Evolutionary conservation across 1,140 invertebrate species (phyloP), one percentile per base, ranked within the genome.

Genomic region (Drosophila mayri): DNA sequence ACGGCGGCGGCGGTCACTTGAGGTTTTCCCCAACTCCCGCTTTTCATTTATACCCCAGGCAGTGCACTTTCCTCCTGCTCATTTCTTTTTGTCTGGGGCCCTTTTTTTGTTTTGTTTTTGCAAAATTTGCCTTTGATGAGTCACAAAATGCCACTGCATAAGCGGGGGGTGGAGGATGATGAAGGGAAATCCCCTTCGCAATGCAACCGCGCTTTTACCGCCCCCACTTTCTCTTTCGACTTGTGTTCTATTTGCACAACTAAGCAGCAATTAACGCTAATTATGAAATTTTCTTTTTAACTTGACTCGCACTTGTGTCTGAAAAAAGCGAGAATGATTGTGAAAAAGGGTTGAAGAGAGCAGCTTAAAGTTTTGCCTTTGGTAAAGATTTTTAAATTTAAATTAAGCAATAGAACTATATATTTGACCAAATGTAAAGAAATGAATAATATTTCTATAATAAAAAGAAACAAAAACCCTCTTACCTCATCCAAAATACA

Each of bases 241-340:
- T 40, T 44, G 44, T 32, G 75, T 79, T 79, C 76, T 78, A 78
- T 72, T 79, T 79, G 75, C 76, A 64, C 75, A 79, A 79, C 65
- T 78, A 59, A 71, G 66, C 76, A 64, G 75, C 76, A 79, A 79
- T 79, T 79, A 79, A 71, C 46, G 75, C 66, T 79, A 72, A 78
- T 79, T 79, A 79, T 78, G 66, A 55, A 59, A 78, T 78, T 71
- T 78, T 62, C 57, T 64, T 75, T 71, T 70, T 40, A 71, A 70
- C 50, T 71, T 37, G 32, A 71, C 43, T 46, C 35, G 57, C 64
- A 62, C 62, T 62, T 77, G 50, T 59, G 47, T 63, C 38, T 52
- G 44, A 37, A 32, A 28, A 46, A 28, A 10, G 7, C 28, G 38
- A 37, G 28, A 18, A 12, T n/a, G 59, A 20, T 32, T 38, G 11